Base-by-base conservation (phyloP, 2,113 vertebrate species). In the Corythoichthys haematopterus region DNA sequence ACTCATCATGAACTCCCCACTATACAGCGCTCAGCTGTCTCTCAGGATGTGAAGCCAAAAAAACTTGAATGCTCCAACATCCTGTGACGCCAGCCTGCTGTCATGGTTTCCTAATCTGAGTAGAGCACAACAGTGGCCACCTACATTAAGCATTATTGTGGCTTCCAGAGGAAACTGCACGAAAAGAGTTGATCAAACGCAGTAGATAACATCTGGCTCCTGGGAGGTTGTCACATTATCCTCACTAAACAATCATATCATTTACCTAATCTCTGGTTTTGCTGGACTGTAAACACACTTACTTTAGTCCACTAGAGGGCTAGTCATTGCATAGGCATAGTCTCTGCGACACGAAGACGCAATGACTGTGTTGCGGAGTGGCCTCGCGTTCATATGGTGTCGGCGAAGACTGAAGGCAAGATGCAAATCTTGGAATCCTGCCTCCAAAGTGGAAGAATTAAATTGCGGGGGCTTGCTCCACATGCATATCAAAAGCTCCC, bases 11-110 rank as follows among this genome's bases (percentile, higher is more conserved):
- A 66, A 43, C 38, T 40, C 14, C 15, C 65, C 46, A 10, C 40
- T 1, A 3, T 9, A 14, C n/a, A 2, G 20, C 14, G 11, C 75
- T 73, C 70, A 72, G 76, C 71, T 78, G 58, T 76, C 75, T 72
- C 12, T 61, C 57, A 79, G 83, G 87, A 89, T 86, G 82, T 77
- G 82, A 85, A 64, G 77, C 70, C 68, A 68, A 66, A 53, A 56
- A 58, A 51, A 61, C 51, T 71, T 79, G 67, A 82, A 66, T 72
- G 74, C 68, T n/a, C 10, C 16, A 35, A 70, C 75, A 80, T 87
- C 84, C 84, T 82, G 78, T 82, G 82, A 82, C 75, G 66, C 36
- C 53, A 69, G 63, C 64, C 68, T 53, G 61, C 53, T 10, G 1
- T 10, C 38, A 5, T 37, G 36, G 13, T 38, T 16, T 72, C 16